phyloP scores from a whole-genome alignment of 2,888 invertebrate species.

The Biston stratarius region DNA sequence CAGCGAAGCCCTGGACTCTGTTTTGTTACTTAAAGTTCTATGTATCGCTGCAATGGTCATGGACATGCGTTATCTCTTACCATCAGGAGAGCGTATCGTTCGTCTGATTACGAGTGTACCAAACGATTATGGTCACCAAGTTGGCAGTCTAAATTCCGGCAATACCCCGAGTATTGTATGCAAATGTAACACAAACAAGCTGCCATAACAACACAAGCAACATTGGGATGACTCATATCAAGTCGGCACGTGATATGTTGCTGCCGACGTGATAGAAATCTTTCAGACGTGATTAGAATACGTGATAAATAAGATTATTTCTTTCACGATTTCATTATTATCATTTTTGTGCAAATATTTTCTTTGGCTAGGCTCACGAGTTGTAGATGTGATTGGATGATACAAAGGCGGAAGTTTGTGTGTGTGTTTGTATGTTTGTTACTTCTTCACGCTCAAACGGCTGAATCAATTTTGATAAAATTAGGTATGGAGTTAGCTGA shows the following conservation, averaged over 20 bases:
- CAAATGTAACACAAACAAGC: slow-evolving; percentile 12
- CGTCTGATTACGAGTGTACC: not conserved
- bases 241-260: slow-evolving; percentile 1
- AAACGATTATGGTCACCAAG: slow-evolving; percentile 10
- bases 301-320: not conserved
- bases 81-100: no score
- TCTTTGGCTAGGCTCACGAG: not conserved
- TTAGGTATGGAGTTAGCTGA: no score
- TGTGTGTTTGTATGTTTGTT: no score
- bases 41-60: no score
- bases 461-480: no score
- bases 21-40: no score
- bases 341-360: not conserved
- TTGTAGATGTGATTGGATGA: no score
- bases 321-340: not conserved
- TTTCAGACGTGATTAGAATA: slow-evolving; percentile 1
- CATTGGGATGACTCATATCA: not conserved
- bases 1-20: no score
- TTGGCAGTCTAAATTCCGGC: not conserved
- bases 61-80: no score
- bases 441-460: no score
- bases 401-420: no score
- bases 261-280: slow-evolving; percentile 12
- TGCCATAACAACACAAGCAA: slow-evolving; percentile 4
- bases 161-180: slow-evolving; percentile 25